A percentile compares a stretch with the other conserved stretches of the same genome.
Evolutionary conservation across 2,113 vertebrate species (phyloP).

Genomic region (Oreocharis arfaki): DNA sequence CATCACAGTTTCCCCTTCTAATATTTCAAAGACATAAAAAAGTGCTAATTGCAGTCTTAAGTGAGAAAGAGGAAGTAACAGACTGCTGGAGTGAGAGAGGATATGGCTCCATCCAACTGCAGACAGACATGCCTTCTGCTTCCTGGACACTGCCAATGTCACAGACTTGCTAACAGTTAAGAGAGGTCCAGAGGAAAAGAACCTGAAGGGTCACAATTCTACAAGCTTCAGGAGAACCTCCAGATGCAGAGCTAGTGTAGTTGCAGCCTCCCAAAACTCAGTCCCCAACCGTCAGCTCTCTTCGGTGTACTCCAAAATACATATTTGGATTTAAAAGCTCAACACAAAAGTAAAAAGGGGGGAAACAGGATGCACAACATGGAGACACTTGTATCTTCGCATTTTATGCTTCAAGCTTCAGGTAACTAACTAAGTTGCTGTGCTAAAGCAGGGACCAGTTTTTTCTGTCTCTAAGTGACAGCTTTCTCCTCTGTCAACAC

Average conservation of each 20-base stretch:
- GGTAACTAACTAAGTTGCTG: neutral
- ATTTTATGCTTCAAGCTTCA: neutral
- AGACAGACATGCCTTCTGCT: neutral
- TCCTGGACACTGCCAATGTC: neutral
- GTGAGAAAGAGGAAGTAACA: conserved; percentile 68
- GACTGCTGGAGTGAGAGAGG: conserved; percentile 48
- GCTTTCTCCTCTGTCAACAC: neutral
- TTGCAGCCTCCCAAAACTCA: neutral
- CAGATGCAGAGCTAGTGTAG: neutral
- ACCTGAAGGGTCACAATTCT: neutral
- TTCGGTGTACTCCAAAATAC: neutral
- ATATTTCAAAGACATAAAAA: conserved; percentile 73
- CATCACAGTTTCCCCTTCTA: conserved; percentile 63
- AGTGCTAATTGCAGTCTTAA: conserved; percentile 68
- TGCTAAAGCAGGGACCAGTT: neutral
- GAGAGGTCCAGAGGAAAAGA: neutral
- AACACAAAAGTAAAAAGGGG: neutral
- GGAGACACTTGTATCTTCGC: neutral
- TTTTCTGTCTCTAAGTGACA: neutral
- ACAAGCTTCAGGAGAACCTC: neutral
- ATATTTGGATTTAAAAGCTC: neutral
- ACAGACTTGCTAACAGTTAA: neutral
- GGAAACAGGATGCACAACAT: neutral
- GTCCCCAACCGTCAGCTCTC: neutral
- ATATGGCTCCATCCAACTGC: neutral